These are phyloP conservation scores for Musca domestica DNA, from an alignment of 1,140 invertebrate genomes.

Conservation along the genomic window DNA sequence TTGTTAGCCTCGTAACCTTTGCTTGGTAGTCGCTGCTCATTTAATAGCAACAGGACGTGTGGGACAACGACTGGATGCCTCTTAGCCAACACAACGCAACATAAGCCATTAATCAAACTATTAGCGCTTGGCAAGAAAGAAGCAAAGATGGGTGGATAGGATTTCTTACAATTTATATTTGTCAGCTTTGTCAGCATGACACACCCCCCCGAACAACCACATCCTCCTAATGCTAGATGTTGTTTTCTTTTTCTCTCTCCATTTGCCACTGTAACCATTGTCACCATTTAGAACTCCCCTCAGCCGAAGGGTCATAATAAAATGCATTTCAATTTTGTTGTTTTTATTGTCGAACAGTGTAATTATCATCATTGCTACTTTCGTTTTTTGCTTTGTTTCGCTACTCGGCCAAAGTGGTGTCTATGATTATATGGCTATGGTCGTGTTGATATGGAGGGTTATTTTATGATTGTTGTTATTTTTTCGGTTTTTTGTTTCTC, in stretches of 20 bases:
- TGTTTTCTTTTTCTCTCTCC: neutral
- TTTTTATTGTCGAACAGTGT: too few species aligned
- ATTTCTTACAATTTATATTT: slow-evolving; percentile 7
- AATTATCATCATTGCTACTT: too few species aligned
- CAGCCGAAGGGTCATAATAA: neutral
- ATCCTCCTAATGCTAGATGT: too few species aligned
- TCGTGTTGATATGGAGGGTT: too few species aligned
- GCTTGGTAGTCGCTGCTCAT: neutral
- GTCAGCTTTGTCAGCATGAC: slow-evolving; percentile 25
- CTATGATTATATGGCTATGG: too few species aligned
- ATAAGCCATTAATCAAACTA: slow-evolving; percentile 53
- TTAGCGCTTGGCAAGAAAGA: slow-evolving; percentile 34
- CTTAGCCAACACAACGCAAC: slow-evolving; percentile 18
- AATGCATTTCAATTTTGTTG: slow-evolving; percentile 9
- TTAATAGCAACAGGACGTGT: slow-evolving; percentile 15
- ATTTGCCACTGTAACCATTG: neutral
- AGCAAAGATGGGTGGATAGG: too few species aligned
- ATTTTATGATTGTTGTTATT: neutral
- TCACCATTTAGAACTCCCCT: neutral
- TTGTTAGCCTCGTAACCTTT: neutral
- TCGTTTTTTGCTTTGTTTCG: too few species aligned
- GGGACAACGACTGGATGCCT: neutral
- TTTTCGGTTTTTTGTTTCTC: too few species aligned
- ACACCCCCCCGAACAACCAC: slow-evolving; percentile 30
- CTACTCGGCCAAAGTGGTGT: too few species aligned